Evolutionary conservation across 1,140 invertebrate species (phyloP), one percentile per base, ranked within the genome.

Genomic region (Hetaerina americana): DNA sequence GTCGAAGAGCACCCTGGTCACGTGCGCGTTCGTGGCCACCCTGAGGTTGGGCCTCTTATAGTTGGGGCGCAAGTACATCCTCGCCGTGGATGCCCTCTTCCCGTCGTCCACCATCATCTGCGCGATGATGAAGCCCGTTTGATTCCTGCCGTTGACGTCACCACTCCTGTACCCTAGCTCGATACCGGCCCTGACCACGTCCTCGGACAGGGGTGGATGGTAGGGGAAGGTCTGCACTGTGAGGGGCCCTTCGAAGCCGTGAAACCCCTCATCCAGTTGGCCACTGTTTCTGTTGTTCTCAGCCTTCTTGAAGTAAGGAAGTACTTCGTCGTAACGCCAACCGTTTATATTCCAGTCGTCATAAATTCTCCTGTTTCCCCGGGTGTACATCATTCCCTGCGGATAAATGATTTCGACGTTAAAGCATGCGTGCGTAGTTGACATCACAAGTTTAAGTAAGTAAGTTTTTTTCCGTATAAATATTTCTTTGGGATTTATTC

Each of bases 351-450:
- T 87, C 87, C 87, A 88, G 12, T 80, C 72, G 76, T 88, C 85
- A 76, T 85, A 88, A 76, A 89, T 87, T 66, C 76, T 77, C 22
- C 82, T 80, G 79, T 88, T 85, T 0, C 88, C 90, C 69, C 87
- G 78, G 2, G 87, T 82, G 76, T 89, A 88, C 0, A 86, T 80
- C 87, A 89, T 87, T 57, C 40, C 40, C 40, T 87, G 26, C 84
- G 85, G 76, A 89, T 89, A n/a, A n/a, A n/a, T n/a, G n/a, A n/a
- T n/a, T n/a, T n/a, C n/a, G n/a, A n/a, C n/a, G n/a, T n/a, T n/a
- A n/a, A n/a, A n/a, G n/a, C n/a, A n/a, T n/a, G n/a, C n/a, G n/a
- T n/a, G n/a, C n/a, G n/a, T n/a, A n/a, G n/a, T n/a, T n/a, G n/a
- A n/a, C n/a, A n/a, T n/a, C n/a, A n/a, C n/a, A n/a, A n/a, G n/a